These are phyloP conservation scores for Pocillopora verrucosa DNA, from an alignment of 64 coral and sea anemone species.

Conservation along the genomic window DNA sequence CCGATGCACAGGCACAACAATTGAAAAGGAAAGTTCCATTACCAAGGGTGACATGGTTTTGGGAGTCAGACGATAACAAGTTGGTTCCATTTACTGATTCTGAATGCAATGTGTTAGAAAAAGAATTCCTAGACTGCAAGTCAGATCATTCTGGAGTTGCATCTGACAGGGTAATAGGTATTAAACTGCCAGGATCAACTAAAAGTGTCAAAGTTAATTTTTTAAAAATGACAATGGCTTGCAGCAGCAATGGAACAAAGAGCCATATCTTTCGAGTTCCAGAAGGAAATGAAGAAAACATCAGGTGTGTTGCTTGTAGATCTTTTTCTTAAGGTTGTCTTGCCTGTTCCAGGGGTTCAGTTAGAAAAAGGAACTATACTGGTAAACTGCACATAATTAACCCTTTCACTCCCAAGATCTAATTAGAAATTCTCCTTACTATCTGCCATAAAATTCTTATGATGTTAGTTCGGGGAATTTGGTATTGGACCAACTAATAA, in stretches of 20 bases:
- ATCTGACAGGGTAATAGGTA: background rate
- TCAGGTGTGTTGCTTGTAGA: background rate
- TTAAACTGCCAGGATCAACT: conserved; percentile 6
- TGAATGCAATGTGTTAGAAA: conserved; percentile 44
- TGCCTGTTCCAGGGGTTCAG: no score
- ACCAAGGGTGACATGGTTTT: conserved; percentile 27
- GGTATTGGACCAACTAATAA: no score
- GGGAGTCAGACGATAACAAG: conserved; percentile 21
- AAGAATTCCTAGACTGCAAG: background rate
- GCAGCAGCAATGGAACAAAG: background rate
- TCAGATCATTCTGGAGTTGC: background rate
- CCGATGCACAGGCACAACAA: background rate
- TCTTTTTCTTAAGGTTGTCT: no score
- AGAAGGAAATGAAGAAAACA: background rate
- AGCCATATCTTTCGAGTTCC: background rate
- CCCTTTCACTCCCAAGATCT: no score
- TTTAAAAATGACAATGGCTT: background rate
- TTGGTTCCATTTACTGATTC: conserved; percentile 17
- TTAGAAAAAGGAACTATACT: no score
- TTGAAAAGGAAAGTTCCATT: background rate
- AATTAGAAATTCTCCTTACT: no score
- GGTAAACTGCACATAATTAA: no score
- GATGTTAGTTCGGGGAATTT: no score
- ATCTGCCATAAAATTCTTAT: no score
- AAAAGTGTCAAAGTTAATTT: background rate